Conservation (phyloP, 2,113 vertebrate genomes). For the Himantopus leucocephalus region DNA sequence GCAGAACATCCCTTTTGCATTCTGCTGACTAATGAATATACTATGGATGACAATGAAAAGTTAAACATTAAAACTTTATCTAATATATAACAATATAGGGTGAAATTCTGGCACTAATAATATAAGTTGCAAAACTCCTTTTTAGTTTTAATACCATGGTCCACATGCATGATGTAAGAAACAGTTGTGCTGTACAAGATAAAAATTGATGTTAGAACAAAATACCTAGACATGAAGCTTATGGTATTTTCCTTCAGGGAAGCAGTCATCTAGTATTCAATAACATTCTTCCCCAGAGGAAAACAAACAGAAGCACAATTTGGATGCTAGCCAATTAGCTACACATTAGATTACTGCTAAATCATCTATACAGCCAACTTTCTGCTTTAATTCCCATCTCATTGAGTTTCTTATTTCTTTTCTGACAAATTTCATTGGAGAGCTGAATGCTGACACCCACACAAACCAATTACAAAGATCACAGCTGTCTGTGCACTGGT, state of each 20-base stretch:
- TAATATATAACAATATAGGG: not conserved
- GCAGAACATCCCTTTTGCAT: not conserved
- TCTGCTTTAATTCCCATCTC: constrained; percentile 37
- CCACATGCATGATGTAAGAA: not conserved
- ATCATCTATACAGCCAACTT: constrained; percentile 33
- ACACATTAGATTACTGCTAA: constrained; percentile 45
- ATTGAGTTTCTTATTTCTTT: constrained; percentile 16
- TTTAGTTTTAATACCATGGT: not conserved
- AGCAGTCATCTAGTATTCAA: not conserved
- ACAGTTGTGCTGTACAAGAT: not conserved
- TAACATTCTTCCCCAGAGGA: not conserved
- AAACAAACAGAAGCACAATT: constrained; percentile 28
- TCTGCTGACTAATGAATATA: not conserved
- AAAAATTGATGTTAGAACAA: not conserved
- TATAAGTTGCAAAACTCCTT: not conserved
- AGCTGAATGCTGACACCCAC: constrained; percentile 12
- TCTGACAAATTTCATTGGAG: constrained; percentile 25
- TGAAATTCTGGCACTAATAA: not conserved
- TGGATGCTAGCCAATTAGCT: constrained; percentile 48
- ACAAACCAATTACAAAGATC: not conserved
- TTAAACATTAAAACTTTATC: not conserved
- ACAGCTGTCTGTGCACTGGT: not conserved
- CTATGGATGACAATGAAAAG: not conserved
- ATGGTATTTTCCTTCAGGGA: not conserved
- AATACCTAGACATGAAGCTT: not conserved